Evolutionary conservation across 2,888 invertebrate genomes (phyloP), one percentile per base, ranked within the genome.

Genomic region (Helobdella robusta): DNA sequence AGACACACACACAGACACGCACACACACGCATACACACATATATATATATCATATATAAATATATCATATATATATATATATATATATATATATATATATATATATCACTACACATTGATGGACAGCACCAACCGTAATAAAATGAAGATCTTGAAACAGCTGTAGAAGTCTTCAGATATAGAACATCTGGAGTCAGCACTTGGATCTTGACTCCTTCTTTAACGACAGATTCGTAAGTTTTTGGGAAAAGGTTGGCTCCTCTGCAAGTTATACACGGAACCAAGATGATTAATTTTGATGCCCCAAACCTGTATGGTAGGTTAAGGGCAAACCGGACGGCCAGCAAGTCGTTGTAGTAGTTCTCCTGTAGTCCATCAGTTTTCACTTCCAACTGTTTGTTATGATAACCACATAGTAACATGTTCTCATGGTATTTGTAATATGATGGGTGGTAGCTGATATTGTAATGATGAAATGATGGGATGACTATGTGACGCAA

Each of bases 191-290:
- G 67, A 44, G 67, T 56, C 25, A 72, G 23, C 20, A 69, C 64
- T 50, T 70, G 69, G 30, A 70, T 65, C 40, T 59, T 56, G 59
- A 72, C 56, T 61, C 69, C 68, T 20, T 46, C 30, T 46, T 65
- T 46, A 25, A 68, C 40, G 25, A 72, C 63, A 25, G 63, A 32
- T 32, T 60, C 63, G 59, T 69, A 68, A 36, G 69, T 36, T 32
- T 69, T 66, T 34, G 66, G 18, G 67, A 65, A 69, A 23, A 36
- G 40, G 23, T 65, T 56, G 2, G 60, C 20, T 48, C 34, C 30
- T 69, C 85, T 84, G 77, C 91, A 91, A 63, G 83, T 83, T 15
- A 86, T 84, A 79, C 91, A 92, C 0, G 89, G 87, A 74, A 92
- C 76, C 50, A 92, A 81, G 68, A 92, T 82, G 70, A 92, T 85